Base-by-base conservation (phyloP, 2,797 vertebrate species). In the Aphelocoma californica region DNA sequence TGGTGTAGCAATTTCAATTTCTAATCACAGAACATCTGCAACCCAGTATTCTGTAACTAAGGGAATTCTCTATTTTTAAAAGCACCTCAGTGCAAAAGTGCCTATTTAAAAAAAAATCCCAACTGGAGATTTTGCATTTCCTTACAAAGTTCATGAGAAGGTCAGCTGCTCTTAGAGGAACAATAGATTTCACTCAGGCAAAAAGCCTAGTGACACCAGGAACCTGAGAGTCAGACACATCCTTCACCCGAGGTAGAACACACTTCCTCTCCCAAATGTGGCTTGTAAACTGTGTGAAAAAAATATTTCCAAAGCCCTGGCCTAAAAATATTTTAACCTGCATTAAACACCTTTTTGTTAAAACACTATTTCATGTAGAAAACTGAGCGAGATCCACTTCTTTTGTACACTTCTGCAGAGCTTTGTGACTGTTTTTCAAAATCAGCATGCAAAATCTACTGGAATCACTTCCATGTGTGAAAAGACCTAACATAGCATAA, bases 1-100 rank as follows among this genome's bases (percentile, higher is more conserved):
- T 54, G 50, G 4, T 81, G 12, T 51, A 79, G 53, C 66, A 50
- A n/a, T 84, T 93, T 94, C 38, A 62, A 40, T 54, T 96, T 96
- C 79, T 85, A 88, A 57, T 94, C 51, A 23, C 62, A 66, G 48
- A 56, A 81, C 50, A 91, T 91, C 88, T 92, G 57, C 86, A 90
- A 67, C 36, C 18, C 29, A 12, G 34, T 78, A 44, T 88, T 93
- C 67, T 87, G 67, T 84, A 95, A 85, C 82, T 94, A 95, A 87
- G 79, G 77, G 72, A 93, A 92, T 26, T 44, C 54, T 91, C 56
- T 95, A 23, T 54, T 88, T 95, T 66, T 95, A 69, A 24, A 81
- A 81, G 78, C 51, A 78, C 29, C 53, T 87, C 11, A 47, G n/a
- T 84, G 53, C 28, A 86, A 65, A 80, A 93, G 25, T 88, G 67